These are phyloP conservation scores for Diorhabda elongata DNA, from an alignment of 1,140 invertebrate species.

Conservation along the genomic window DNA sequence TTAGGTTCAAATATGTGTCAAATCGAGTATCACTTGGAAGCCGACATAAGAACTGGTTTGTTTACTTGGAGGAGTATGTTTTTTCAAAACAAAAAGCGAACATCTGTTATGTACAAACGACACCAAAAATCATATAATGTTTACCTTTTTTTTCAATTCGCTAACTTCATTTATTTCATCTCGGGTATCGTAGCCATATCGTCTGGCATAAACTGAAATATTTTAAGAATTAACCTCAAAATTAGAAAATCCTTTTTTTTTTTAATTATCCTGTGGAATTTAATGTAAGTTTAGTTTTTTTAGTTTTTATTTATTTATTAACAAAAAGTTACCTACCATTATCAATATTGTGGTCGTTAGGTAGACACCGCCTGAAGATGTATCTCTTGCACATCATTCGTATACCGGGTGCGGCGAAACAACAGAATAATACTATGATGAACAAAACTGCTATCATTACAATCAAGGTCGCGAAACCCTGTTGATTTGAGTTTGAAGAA, in stretches of 20 bases:
- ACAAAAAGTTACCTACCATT: constrained; percentile 29
- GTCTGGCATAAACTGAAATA: constrained; percentile 37
- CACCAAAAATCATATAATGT: not conserved
- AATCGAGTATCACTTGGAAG: no score
- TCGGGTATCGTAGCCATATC: constrained; percentile 22
- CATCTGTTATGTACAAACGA: no score
- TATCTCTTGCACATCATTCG: constrained; percentile 50
- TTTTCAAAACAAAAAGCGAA: no score
- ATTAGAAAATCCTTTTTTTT: no score
- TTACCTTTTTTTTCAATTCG: constrained; percentile 25
- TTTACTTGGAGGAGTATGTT: no score
- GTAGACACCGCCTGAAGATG: constrained; percentile 45
- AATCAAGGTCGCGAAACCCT: constrained; percentile 53
- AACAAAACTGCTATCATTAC: constrained; percentile 57
- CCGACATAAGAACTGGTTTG: no score
- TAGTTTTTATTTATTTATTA: no score
- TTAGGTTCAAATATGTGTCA: no score
- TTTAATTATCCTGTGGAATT: no score
- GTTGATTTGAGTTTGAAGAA: constrained; percentile 28
- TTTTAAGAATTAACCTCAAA: no score
- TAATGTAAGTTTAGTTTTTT: no score
- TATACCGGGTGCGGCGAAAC: constrained; percentile 57
- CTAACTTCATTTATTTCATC: constrained; percentile 25
- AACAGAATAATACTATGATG: constrained; percentile 58
- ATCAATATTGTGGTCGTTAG: constrained; percentile 44